Percentiles rank a stretch among this genome's conserved stretches.
Evolutionary conservation across 2,888 invertebrate genomes (phyloP).

Genomic region (Micoletzkya japonica): DNA sequence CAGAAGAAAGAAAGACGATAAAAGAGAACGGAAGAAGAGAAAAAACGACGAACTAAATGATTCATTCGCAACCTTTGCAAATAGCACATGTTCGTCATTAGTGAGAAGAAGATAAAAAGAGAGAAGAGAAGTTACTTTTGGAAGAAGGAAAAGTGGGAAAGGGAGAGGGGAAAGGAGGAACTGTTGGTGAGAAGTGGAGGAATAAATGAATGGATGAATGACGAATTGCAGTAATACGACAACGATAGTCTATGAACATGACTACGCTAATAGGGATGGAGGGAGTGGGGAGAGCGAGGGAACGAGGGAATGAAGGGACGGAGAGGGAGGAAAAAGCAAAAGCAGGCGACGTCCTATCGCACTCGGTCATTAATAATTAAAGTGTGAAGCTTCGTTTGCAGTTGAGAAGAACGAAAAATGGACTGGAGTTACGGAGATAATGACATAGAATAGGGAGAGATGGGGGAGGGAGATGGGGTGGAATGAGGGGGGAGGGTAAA

Average conservation of each 20-base stretch:
- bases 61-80: not conserved
- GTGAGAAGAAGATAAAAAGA: not conserved
- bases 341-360: not conserved
- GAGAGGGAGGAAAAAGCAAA: not conserved
- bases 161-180: not conserved
- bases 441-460: not conserved
- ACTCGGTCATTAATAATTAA: not conserved
- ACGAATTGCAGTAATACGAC: not conserved
- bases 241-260: not conserved
- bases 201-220: not conserved
- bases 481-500: not conserved
- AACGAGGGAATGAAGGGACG: not conserved
- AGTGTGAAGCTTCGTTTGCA: not conserved
- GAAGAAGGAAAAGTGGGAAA: not conserved
- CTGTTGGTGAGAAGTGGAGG: not conserved
- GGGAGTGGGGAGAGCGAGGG: not conserved
- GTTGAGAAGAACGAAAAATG: not conserved
- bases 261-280: not conserved
- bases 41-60: conserved; percentile 1
- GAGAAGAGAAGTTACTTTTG: not conserved
- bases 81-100: not conserved
- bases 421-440: not conserved
- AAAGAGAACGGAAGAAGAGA: not conserved
- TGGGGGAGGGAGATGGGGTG: not conserved
- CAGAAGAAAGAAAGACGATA: not conserved